Base-by-base conservation (phyloP, 2,888 invertebrate genomes). In the Argyresthia goedartella region DNA sequence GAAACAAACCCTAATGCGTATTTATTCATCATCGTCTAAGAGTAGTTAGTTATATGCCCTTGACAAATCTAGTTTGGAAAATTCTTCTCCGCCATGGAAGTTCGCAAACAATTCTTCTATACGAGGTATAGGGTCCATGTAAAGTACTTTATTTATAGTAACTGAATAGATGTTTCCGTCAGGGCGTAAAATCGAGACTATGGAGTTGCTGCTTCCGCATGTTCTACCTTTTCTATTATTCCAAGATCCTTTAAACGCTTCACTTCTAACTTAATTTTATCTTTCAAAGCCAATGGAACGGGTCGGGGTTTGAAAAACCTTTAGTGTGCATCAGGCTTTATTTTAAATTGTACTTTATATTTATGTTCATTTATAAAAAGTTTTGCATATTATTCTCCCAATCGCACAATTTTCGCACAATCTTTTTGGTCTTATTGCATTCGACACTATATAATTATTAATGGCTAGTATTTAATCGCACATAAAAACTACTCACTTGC, bases 1-100 rank as follows among this genome's bases (percentile, higher is more conserved):
- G 55, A 50, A 56, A 63, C 34, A 60, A 52, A 33, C 61, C 60
- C 52, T 57, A 57, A 43, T 63, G 60, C 10, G 61, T 61, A n/a
- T 54, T 55, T 15, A 61, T 59, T 11, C 59, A 59, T 6, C 52
- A 6, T 50, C 43, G n/a, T 50, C 43, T 15, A 50, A 13, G 4
- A n/a, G n/a, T 7, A 50, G 10, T 43, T 50, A 33, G 14, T 50
- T 43, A 43, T 43, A 50, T 6, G 50, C 43, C 16, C 41, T 50
- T 11, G 25, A 25, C 6, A 50, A n/a, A 25, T 50, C 50, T 25
- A 50, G 33, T 11, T 42, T 50, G 9, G 42, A 50, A n/a, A 50
- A 50, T n/a, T 45, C 16, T 11, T 10, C 25, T 2, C 50, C 50
- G 11, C 43, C 50, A n/a, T 50, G 33, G 4, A 50, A 9, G 9